These are phyloP conservation scores for Paragorgia papillata DNA, from an alignment of 92 coral and sea anemone species.

Conservation along the genomic window DNA sequence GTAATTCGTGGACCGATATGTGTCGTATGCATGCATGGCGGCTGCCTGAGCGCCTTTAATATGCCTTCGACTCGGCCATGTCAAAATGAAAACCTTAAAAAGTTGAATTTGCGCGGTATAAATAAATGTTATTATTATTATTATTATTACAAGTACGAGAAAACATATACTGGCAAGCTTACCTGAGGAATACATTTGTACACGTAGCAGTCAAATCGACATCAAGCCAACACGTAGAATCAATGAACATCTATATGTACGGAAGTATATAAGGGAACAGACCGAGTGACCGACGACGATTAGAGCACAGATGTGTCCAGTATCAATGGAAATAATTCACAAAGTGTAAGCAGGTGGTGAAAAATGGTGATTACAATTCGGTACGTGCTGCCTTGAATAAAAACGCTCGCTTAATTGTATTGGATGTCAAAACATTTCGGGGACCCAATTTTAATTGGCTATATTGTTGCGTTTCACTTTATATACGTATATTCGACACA, in stretches of 20 bases:
- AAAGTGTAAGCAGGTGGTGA: not conserved
- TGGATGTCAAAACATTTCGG: not conserved
- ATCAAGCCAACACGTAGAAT: not conserved
- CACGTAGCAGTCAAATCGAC: not conserved
- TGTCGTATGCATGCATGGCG: too few relatives aligned
- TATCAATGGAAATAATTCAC: not conserved
- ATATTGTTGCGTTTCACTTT: not conserved
- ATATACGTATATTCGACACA: too few relatives aligned
- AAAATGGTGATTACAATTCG: conserved; percentile 10
- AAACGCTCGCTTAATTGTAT: not conserved
- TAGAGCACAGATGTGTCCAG: not conserved
- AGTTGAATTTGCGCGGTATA: too few relatives aligned
- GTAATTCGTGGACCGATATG: too few relatives aligned
- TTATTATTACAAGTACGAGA: too few relatives aligned
- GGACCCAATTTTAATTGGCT: not conserved
- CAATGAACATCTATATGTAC: too few relatives aligned
- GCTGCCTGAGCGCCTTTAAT: too few relatives aligned
- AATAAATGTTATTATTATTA: too few relatives aligned
- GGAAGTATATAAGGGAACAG: too few relatives aligned
- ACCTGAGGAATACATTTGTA: not conserved
- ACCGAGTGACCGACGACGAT: not conserved
- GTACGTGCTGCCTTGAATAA: not conserved
- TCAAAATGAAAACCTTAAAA: too few relatives aligned
- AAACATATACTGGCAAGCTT: too few relatives aligned
- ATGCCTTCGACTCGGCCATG: too few relatives aligned